phyloP scores from a whole-genome alignment of 1,140 invertebrate species.

The Ptiloglossa arizonensis region DNA sequence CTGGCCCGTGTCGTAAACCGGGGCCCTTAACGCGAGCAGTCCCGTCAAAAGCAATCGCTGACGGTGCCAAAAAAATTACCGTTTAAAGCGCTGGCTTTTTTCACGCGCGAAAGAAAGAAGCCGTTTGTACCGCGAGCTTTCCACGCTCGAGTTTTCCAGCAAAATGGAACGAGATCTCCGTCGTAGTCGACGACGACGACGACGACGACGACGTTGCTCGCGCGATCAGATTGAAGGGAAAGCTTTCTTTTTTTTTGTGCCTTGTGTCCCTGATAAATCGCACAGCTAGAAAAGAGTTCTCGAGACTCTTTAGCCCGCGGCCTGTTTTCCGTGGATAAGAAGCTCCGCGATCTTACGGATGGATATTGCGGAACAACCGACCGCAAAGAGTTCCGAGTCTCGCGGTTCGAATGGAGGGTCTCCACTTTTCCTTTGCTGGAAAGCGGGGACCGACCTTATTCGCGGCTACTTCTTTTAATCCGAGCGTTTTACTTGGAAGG shows the following conservation, averaged over 20 bases:
- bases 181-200: too few species aligned
- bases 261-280: slow-evolving; percentile 22
- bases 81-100: too few species aligned
- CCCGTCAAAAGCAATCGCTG: too few species aligned
- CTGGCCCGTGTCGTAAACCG: too few species aligned
- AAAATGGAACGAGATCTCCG: neutral
- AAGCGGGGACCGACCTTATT: neutral
- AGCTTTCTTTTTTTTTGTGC: slow-evolving; percentile 15
- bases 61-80: too few species aligned
- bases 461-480: slow-evolving; percentile 1
- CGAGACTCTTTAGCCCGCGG: slow-evolving; percentile 2
- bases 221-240: neutral
- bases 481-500: neutral
- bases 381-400: slow-evolving; percentile 20
- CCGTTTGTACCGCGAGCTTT: too few species aligned
- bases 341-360: slow-evolving; percentile 21
- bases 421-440: neutral
- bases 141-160: too few species aligned
- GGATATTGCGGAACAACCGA: slow-evolving; percentile 29
- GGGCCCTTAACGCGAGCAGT: too few species aligned
- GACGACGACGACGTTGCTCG: neutral
- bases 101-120: too few species aligned
- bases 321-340: neutral
- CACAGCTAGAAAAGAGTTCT: neutral
- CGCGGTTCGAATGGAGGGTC: neutral